Percentiles rank a stretch among this genome's conserved stretches.
Conservation (phyloP, 2,797 vertebrate species). For the Enteromius trimaculatus region DNA sequence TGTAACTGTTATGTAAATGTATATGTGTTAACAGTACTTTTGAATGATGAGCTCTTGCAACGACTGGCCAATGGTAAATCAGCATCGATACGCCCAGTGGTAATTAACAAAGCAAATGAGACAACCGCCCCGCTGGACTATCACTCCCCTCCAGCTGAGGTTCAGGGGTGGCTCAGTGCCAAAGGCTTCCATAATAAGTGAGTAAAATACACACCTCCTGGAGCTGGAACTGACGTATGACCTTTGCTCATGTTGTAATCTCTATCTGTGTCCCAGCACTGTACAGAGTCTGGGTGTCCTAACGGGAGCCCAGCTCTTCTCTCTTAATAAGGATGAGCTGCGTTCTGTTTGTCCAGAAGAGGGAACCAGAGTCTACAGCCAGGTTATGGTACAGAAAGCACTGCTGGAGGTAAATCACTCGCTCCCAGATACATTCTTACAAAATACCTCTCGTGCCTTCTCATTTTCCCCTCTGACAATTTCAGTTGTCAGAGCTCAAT, state of each 20-base stretch:
- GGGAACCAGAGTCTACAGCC: slow-evolving; percentile 83
- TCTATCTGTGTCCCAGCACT: slow-evolving; percentile 71
- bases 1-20: not conserved
- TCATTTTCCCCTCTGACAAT: not conserved
- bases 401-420: slow-evolving; percentile 81
- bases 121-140: slow-evolving; percentile 68
- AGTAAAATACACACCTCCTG: slow-evolving; percentile 64
- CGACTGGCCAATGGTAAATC: slow-evolving; percentile 74
- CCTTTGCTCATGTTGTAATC: slow-evolving; percentile 2
- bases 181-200: slow-evolving; percentile 84
- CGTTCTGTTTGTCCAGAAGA: slow-evolving; percentile 76
- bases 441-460: not conserved
- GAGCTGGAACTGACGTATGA: not conserved
- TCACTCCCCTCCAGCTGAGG: slow-evolving; percentile 75
- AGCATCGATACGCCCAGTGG: slow-evolving; percentile 55
- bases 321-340: slow-evolving; percentile 77
- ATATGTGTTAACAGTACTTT: slow-evolving; percentile 63
- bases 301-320: slow-evolving; percentile 80
- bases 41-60: slow-evolving; percentile 84
- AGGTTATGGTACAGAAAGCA: slow-evolving; percentile 82
- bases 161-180: slow-evolving; percentile 80
- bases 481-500: not conserved
- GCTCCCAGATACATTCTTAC: not conserved
- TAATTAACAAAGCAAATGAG: slow-evolving; percentile 66
- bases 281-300: slow-evolving; percentile 79